These are phyloP conservation scores for Odocoileus virginianus DNA, from an alignment of 2,113 vertebrate genomes.

Conservation along the genomic window DNA sequence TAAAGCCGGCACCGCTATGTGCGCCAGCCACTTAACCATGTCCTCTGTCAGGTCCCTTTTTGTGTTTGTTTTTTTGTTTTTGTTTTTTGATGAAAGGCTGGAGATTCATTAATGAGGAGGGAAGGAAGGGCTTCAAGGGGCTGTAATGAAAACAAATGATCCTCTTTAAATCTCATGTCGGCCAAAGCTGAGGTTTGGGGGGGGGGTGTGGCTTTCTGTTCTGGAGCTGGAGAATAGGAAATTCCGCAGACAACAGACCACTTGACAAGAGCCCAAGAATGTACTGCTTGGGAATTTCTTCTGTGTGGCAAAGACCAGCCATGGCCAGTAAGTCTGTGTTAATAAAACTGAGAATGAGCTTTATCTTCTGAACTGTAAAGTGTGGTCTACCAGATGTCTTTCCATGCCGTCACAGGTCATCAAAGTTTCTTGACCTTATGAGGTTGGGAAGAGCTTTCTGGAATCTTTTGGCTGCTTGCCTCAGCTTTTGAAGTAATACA, in stretches of 20 bases:
- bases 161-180: conserved; percentile 70
- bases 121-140: conserved; percentile 77
- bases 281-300: conserved; percentile 51
- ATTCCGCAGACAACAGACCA: conserved; percentile 73
- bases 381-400: conserved; percentile 66
- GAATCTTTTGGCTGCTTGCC: neutral
- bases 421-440: conserved; percentile 1
- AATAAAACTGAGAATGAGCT: conserved; percentile 38
- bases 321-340: conserved; percentile 6
- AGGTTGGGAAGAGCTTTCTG: neutral
- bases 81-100: conserved; percentile 79
- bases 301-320: conserved; percentile 45
- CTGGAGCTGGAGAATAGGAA: conserved; percentile 72
- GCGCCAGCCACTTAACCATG: conserved; percentile 59
- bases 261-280: conserved; percentile 63
- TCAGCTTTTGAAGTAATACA: neutral
- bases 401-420: neutral
- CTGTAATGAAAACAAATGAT: conserved; percentile 80
- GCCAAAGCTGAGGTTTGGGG: conserved; percentile 42
- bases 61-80: conserved; percentile 77
- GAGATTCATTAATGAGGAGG: conserved; percentile 81
- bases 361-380: conserved; percentile 43
- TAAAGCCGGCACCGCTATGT: conserved; percentile 50
- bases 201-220: conserved; percentile 15
- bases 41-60: conserved; percentile 74